A percentile compares a stretch with the other conserved stretches of the same genome.
Evolutionary conservation across 2,888 invertebrate genomes (phyloP).

Genomic region (Himalopsyche tibetana): DNA sequence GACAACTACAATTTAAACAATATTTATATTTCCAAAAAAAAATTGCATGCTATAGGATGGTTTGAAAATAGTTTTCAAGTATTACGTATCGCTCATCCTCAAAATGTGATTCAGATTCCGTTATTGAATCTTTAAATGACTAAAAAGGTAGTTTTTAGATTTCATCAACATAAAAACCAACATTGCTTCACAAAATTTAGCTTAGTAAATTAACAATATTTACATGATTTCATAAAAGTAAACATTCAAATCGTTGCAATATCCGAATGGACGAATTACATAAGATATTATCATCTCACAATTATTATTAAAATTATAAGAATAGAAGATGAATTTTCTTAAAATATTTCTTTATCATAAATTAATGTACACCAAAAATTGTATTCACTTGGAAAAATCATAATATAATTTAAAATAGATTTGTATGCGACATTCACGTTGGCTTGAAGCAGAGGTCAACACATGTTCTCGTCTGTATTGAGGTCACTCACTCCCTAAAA

Average conservation of each 20-base stretch:
- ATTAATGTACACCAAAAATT: constrained; percentile 24
- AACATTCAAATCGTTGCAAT: constrained; percentile 37
- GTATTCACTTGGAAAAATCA: constrained; percentile 24
- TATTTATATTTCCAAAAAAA: constrained; percentile 27
- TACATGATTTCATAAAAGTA: constrained; percentile 32
- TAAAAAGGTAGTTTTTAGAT: not conserved
- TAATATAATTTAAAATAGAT: constrained; percentile 61
- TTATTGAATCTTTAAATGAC: not conserved
- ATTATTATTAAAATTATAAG: constrained; percentile 52
- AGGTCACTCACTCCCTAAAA: constrained; percentile 66
- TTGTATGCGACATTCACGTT: constrained; percentile 46
- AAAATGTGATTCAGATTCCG: not conserved
- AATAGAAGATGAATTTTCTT: constrained; percentile 36
- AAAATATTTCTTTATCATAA: constrained; percentile 6
- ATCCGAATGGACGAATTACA: constrained; percentile 43
- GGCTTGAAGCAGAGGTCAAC: constrained; percentile 69
- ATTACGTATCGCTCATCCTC: not conserved
- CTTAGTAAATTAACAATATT: not conserved
- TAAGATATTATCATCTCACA: constrained; percentile 56
- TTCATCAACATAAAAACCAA: constrained; percentile 4
- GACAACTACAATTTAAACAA: constrained; percentile 4
- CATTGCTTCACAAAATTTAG: not conserved
- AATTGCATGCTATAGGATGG: constrained; percentile 18
- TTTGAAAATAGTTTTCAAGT: constrained; percentile 38
- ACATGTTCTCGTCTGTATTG: constrained; percentile 75